Evolutionary conservation across 1,140 invertebrate species (phyloP), one percentile per base, ranked within the genome.

Genomic region (Daktulosphaira vitifoliae): DNA sequence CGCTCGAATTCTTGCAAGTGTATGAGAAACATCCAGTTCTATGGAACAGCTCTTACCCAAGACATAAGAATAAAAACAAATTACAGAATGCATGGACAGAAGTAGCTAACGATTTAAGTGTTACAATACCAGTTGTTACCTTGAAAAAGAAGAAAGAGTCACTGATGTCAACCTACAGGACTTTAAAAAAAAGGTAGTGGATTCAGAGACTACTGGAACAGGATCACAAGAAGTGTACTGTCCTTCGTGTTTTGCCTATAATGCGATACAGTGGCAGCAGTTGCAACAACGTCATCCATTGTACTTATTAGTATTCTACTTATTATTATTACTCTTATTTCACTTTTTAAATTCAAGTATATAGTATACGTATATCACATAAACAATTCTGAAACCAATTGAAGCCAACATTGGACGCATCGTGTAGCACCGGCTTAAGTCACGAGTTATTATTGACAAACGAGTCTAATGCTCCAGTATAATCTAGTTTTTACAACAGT

Each of bases 61-160:
- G 22, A 59, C 38, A 59, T 42, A 59, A 39, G 38, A 39, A 33
- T 39, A 59, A 59, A 59, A 33, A 33, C 54, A 33, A 2, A 9
- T 18, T 37, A 2, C 16, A 59, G 26, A 18, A 59, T 39, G 54
- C 54, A 59, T 59, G 26, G 37, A 59, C n/a, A 20, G 18, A 59
- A 23, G 38, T 59, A 39, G 29, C 54, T 39, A 33, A 39, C 6
- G 54, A 42, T 18, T 39, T 59, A 23, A 59, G 38, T 59, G 22
- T 59, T 39, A 59, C 26, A 23, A 59, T 38, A 33, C n/a, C 39
- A 59, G 54, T 38, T 23, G 54, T 59, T 23, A 16, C 46, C 11
- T 49, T 73, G 51, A 72, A 71, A 44, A 71, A 68, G 65, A 73
- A 73, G 65, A 73, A 71, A 66, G 70, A 73, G 16, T 66, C 67